Conservation (phyloP, 2,797 vertebrate genomes). For the Cirrhinus molitorella region DNA sequence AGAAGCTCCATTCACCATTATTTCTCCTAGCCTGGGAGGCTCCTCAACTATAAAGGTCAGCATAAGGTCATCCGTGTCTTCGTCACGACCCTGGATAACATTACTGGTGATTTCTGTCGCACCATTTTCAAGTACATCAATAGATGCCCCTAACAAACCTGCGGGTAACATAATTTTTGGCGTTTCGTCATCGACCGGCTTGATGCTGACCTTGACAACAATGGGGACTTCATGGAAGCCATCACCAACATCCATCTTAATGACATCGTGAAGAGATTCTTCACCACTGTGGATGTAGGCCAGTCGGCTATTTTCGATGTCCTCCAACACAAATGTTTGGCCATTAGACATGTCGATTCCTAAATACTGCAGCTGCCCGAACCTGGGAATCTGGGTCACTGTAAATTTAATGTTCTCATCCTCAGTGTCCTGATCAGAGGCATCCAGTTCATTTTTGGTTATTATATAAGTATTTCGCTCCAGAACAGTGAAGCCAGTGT, state of each 20-base stretch:
- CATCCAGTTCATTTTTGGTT: slow-evolving; percentile 82
- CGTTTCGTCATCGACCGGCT: slow-evolving; percentile 80
- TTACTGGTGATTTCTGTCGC: slow-evolving; percentile 84
- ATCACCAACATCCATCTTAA: slow-evolving; percentile 85
- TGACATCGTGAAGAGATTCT: slow-evolving; percentile 80
- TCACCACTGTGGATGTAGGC: slow-evolving; percentile 82
- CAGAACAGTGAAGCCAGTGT: slow-evolving; percentile 83
- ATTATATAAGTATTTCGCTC: slow-evolving; percentile 82
- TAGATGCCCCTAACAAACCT: slow-evolving; percentile 77
- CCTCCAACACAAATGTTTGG: slow-evolving; percentile 83
- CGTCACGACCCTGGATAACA: slow-evolving; percentile 83
- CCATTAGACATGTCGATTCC: slow-evolving; percentile 79
- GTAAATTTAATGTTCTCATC: slow-evolving; percentile 83
- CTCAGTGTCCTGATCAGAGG: slow-evolving; percentile 86
- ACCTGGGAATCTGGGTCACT: slow-evolving; percentile 78
- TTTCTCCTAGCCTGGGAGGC: slow-evolving; percentile 81
- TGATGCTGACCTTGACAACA: slow-evolving; percentile 79
- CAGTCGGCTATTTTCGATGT: slow-evolving; percentile 79
- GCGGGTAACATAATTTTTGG: slow-evolving; percentile 80
- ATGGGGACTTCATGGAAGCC: slow-evolving; percentile 85
- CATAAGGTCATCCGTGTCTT: slow-evolving; percentile 83
- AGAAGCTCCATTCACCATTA: slow-evolving; percentile 80
- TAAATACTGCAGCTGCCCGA: slow-evolving; percentile 81
- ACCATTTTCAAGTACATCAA: slow-evolving; percentile 86
- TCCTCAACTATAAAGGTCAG: slow-evolving; percentile 88